phyloP scores from a whole-genome alignment of 2,888 invertebrate genomes.

The Agrochola circellaris region DNA sequence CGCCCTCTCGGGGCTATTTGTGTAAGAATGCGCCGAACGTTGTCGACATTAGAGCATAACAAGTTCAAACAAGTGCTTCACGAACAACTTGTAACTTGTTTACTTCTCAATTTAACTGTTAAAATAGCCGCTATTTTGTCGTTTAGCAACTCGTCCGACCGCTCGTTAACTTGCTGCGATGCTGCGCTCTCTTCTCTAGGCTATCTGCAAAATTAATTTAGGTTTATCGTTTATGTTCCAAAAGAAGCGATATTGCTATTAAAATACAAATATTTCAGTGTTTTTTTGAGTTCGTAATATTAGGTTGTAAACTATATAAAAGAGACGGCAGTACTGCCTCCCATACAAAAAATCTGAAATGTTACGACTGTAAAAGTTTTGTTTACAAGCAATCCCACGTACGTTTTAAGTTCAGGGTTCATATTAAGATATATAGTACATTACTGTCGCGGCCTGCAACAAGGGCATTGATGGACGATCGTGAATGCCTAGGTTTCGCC shows the following conservation, averaged over 20 bases:
- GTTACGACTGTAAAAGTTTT: too few species aligned
- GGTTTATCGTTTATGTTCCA: not conserved
- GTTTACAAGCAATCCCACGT: too few species aligned
- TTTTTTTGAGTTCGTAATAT: not conserved
- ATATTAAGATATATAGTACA: too few species aligned
- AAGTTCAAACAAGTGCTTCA: conserved; percentile 47
- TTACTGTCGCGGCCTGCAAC: too few species aligned
- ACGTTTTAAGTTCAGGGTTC: too few species aligned
- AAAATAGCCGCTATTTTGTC: conserved; percentile 48
- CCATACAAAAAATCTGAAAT: not conserved
- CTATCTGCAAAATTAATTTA: not conserved
- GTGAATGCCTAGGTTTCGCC: too few species aligned
- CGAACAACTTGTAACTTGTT: conserved; percentile 57
- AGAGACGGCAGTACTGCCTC: not conserved
- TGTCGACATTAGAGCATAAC: conserved; percentile 36
- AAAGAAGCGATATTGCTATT: not conserved
- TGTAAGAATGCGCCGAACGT: conserved; percentile 28
- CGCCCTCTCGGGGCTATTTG: conserved; percentile 25
- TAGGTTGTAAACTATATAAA: not conserved
- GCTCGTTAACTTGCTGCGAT: conserved; percentile 40
- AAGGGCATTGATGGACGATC: too few species aligned
- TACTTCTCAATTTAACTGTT: conserved; percentile 52
- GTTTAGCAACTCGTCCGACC: conserved; percentile 43
- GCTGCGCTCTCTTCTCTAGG: not conserved
- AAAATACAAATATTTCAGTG: not conserved